Evolutionary conservation across 2,888 invertebrate genomes (phyloP), one percentile per base, ranked within the genome.

Genomic region (Cyaniris semiargus): DNA sequence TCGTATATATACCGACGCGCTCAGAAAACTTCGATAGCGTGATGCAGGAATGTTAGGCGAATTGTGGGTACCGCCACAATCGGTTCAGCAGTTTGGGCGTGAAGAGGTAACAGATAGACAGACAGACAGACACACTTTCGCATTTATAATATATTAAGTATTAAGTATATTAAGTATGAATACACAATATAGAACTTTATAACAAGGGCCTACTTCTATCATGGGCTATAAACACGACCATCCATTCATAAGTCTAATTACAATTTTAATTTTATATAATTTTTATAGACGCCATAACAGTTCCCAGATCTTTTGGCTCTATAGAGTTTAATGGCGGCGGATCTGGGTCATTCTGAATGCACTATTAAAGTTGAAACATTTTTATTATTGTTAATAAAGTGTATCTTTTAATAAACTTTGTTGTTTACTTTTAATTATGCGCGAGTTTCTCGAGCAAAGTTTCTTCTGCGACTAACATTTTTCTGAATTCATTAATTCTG

Each of bases 401-500:
- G 48, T 48, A 71, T 60, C 23, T 71, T 71, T 72, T 72, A 38
- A 23, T 44, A 72, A 72, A 72, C 23, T 72, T 72, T 48, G 44
- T 72, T 72, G 72, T 72, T 48, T 48, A 48, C 48, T 18, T 72
- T 72, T 72, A 72, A 72, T 72, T 72, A 72, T 72, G 48, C 15
- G 23, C 72, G 48, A 72, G 72, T 72, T 44, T 72, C 15, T 23
- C 23, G n/a, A 8, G 6, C 8, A 21, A 21, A 71, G 38, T 71
- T 71, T 71, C 71, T 71, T 34, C 38, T 8, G 31, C 70, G 23
- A 6, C 48, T 38, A 23, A 44, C 48, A 23, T 72, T 72, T 72
- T 76, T 76, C 56, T 18, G 76, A 56, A 71, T 71, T 34, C 76
- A 76, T 76, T 76, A 71, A 71, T 76, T 34, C 53, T 53, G n/a